A percentile compares a stretch with the other conserved stretches of the same genome.
phyloP scores from a whole-genome alignment of 2,888 invertebrate species.

The Trypoxylon attenuatum region DNA sequence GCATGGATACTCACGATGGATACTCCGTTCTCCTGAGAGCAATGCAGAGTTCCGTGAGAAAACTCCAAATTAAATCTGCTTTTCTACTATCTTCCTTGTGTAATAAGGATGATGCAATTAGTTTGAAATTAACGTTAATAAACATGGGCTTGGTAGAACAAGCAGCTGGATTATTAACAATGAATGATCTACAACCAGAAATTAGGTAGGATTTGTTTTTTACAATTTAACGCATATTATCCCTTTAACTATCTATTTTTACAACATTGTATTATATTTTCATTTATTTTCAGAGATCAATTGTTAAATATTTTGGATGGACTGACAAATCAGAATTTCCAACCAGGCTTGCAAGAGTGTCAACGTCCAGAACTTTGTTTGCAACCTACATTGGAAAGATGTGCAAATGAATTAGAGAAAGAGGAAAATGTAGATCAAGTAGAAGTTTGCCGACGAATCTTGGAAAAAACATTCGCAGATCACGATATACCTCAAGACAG shows the following conservation, averaged over 20 bases:
- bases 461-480: constrained; percentile 66
- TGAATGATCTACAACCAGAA: constrained; percentile 58
- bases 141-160: constrained; percentile 72
- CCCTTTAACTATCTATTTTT: not conserved
- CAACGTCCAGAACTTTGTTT: constrained; percentile 65
- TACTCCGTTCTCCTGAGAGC: constrained; percentile 79
- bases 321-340: constrained; percentile 62
- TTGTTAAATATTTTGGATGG: constrained; percentile 65
- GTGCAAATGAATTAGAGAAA: constrained; percentile 58
- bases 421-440: constrained; percentile 65
- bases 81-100: constrained; percentile 83
- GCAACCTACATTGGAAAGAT: constrained; percentile 62
- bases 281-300: constrained; percentile 60
- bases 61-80: constrained; percentile 82
- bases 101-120: constrained; percentile 59
- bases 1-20: constrained; percentile 81
- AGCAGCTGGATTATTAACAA: constrained; percentile 61
- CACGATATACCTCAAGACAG: constrained; percentile 62
- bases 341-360: constrained; percentile 68
- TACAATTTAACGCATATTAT: too few relatives aligned
- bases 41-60: constrained; percentile 77
- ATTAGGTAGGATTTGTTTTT: too few relatives aligned
- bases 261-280: not conserved
- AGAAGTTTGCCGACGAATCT: constrained; percentile 60
- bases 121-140: constrained; percentile 61